Conservation (phyloP, 2,113 vertebrate genomes). For the Mola mola region DNA sequence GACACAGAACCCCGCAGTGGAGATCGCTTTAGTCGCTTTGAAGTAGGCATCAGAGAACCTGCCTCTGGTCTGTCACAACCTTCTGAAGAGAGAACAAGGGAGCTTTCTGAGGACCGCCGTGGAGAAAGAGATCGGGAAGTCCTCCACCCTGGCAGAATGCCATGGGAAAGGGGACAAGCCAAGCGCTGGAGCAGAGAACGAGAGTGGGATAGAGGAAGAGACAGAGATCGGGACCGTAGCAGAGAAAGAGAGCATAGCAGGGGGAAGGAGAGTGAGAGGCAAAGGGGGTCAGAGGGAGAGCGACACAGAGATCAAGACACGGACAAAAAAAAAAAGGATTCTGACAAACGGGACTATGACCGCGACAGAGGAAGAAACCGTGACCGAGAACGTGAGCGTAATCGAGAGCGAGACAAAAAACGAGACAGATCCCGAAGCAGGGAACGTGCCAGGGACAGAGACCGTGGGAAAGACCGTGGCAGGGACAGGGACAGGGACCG, state of each 20-base stretch:
- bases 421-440: conserved; percentile 54
- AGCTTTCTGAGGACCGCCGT: conserved; percentile 86
- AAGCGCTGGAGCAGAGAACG: conserved; percentile 82
- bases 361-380: conserved; percentile 57
- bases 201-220: conserved; percentile 79
- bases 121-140: conserved; percentile 81
- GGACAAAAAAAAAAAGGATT: neutral
- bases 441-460: conserved; percentile 69
- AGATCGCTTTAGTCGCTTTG: conserved; percentile 87
- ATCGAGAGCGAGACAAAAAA: conserved; percentile 9
- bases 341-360: conserved; percentile 19
- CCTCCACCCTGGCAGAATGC: conserved; percentile 55
- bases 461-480: neutral
- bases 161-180: conserved; percentile 83
- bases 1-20: conserved; percentile 74
- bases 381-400: conserved; percentile 20
- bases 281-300: conserved; percentile 49
- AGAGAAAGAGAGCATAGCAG: conserved; percentile 11
- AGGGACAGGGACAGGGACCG: neutral
- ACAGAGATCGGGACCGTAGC: conserved; percentile 61
- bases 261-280: neutral
- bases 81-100: conserved; percentile 82
- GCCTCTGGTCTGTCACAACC: conserved; percentile 72
- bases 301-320: conserved; percentile 65
- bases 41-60: conserved; percentile 79